phyloP scores from a whole-genome alignment of 2,888 invertebrate species.

The Drosophila affinis region DNA sequence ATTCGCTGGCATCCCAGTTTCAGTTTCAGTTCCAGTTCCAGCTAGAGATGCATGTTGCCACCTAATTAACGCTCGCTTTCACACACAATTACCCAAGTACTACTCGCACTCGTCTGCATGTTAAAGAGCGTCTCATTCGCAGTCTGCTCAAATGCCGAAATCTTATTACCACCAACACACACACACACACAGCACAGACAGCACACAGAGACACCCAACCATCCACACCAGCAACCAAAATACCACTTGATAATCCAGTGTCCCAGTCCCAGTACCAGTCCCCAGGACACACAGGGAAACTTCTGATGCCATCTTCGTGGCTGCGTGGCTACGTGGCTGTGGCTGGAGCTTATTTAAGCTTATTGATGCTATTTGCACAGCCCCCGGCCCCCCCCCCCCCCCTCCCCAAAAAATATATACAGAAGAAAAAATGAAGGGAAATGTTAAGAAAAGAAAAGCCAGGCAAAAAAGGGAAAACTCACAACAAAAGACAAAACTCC shows the following conservation, averaged over 20 bases:
- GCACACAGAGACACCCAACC: background rate
- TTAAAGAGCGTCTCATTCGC: slow-evolving; percentile 11
- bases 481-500: slow-evolving; percentile 24
- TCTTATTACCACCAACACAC: slow-evolving; percentile 39
- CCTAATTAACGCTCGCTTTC: slow-evolving; percentile 34
- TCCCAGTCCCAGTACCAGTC: slow-evolving; percentile 17
- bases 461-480: background rate
- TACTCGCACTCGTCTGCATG: slow-evolving; percentile 15
- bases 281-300: slow-evolving; percentile 52
- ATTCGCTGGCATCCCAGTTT: slow-evolving; percentile 7
- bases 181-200: background rate
- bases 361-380: slow-evolving; percentile 71
- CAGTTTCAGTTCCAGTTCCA: slow-evolving; percentile 22
- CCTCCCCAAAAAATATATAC: slow-evolving; percentile 16
- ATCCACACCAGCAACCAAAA: slow-evolving; percentile 25
- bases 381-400: too few species aligned
- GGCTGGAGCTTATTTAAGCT: slow-evolving; percentile 65
- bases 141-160: slow-evolving; percentile 14
- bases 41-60: slow-evolving; percentile 38
- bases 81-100: slow-evolving; percentile 18
- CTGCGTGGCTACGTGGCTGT: slow-evolving; percentile 26
- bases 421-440: slow-evolving; percentile 9
- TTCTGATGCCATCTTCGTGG: slow-evolving; percentile 57
- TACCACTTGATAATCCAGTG: slow-evolving; percentile 25
- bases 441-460: background rate